A percentile compares a stretch with the other conserved stretches of the same genome.
phyloP scores from a whole-genome alignment of 2,797 vertebrate species.

The Stomatorhinus walkeri region DNA sequence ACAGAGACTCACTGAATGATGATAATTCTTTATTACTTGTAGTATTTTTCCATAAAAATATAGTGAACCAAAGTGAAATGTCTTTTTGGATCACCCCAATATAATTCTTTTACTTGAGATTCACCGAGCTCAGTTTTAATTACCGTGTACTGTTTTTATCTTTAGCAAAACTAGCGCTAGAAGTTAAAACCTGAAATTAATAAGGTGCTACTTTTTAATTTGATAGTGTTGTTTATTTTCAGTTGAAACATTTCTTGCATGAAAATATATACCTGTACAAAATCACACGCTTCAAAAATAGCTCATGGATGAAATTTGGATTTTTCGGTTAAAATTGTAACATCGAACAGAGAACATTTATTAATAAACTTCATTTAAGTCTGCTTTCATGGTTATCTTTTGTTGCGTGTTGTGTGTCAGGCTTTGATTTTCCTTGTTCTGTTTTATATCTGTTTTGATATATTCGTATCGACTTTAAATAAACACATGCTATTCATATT shows the following conservation, averaged over 20 bases:
- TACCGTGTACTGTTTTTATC: not conserved
- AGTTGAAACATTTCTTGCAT: not conserved
- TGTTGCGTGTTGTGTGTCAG: not conserved
- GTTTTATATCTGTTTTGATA: not conserved
- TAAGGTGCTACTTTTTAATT: not conserved
- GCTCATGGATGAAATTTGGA: not conserved
- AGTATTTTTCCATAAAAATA: not conserved
- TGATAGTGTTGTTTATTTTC: not conserved
- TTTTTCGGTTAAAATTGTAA: not conserved
- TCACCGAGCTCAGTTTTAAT: not conserved
- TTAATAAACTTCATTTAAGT: not conserved
- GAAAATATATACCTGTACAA: not conserved
- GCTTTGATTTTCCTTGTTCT: not conserved
- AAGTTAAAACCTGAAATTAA: not conserved
- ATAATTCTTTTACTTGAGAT: not conserved
- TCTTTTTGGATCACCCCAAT: not conserved
- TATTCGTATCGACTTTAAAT: not conserved
- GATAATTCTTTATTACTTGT: not conserved
- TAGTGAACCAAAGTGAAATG: not conserved
- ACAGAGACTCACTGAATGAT: not conserved
- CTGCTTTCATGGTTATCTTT: not conserved
- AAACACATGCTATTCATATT: not conserved
- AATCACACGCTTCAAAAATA: not conserved
- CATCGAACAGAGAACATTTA: not conserved
- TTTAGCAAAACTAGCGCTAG: not conserved